Evolutionary conservation across 2,888 invertebrate genomes (phyloP), one percentile per base, ranked within the genome.

Genomic region (Anodontia alba): DNA sequence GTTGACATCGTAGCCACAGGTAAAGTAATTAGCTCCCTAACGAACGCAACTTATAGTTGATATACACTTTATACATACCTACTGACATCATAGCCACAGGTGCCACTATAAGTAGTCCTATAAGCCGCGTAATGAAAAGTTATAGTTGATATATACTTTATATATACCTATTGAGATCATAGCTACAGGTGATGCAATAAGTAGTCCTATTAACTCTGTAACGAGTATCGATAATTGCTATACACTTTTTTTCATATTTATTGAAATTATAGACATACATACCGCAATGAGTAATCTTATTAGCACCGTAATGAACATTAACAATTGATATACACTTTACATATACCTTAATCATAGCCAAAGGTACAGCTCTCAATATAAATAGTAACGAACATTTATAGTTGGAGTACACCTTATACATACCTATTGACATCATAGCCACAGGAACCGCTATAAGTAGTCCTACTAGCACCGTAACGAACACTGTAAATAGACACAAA

Each of bases 391-490:
- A n/a, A n/a, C n/a, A n/a, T n/a, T n/a, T n/a, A n/a, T n/a, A n/a
- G n/a, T n/a, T n/a, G n/a, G n/a, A n/a, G n/a, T n/a, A n/a, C n/a
- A n/a, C n/a, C n/a, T n/a, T n/a, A n/a, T 49, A 83, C 90, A 72
- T 88, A 92, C 92, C 92, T 36, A 92, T 84, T 36, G 91, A 90
- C 10, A 92, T 83, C 92, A 92, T 92, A n/a, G 90, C 88, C 1
- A 91, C 84, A 7, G 92, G 92, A 20, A 92, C 54, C 1, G 88
- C 87, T 80, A 91, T 86, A 1, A 88, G 88, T 2, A 89, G 69
- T 10, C 91, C 91, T 12, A 92, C 89, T 31, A 90, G 70, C 17
- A 92, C 87, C 5, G 91, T 91, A 0, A 91, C 88, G 31, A 90
- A 71, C 31, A 90, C 92, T 92, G 71, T 49, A 46, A 71, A 31